Evolutionary conservation across 2,888 invertebrate species (phyloP).

Genomic region (Andrena minutula): DNA sequence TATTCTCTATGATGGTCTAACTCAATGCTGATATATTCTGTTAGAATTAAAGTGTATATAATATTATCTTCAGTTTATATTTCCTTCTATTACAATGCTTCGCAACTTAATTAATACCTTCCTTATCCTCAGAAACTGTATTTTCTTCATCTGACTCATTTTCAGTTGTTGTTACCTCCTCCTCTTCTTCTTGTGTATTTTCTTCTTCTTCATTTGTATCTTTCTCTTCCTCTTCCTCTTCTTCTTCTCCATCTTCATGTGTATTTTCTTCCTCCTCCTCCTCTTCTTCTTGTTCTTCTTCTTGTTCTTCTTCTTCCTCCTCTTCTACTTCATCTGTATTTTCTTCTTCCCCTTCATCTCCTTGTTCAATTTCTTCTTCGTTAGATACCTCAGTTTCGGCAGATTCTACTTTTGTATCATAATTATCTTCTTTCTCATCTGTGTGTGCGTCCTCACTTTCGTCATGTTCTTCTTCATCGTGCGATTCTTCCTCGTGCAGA

Average conservation of each 20-base stretch:
- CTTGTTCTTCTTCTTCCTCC: slow-evolving; percentile 84
- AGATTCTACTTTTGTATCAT: slow-evolving; percentile 75
- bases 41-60: slow-evolving; percentile 26
- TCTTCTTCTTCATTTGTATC: slow-evolving; percentile 79
- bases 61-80: slow-evolving; percentile 63
- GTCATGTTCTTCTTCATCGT: slow-evolving; percentile 79
- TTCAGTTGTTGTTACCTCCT: slow-evolving; percentile 74
- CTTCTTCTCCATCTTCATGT: slow-evolving; percentile 64
- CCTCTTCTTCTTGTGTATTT: slow-evolving; percentile 71
- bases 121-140: slow-evolving; percentile 56
- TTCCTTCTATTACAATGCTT: slow-evolving; percentile 38
- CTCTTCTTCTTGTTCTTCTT: slow-evolving; percentile 84
- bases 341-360: slow-evolving; percentile 75
- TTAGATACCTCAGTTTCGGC: slow-evolving; percentile 65
- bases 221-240: slow-evolving; percentile 80
- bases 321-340: slow-evolving; percentile 74
- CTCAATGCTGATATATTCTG: slow-evolving; percentile 44
- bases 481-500: slow-evolving; percentile 77
- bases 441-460: slow-evolving; percentile 85
- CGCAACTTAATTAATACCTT: slow-evolving; percentile 41
- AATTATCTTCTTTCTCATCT: slow-evolving; percentile 82
- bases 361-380: slow-evolving; percentile 75
- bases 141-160: slow-evolving; percentile 63
- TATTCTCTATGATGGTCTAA: slow-evolving; percentile 51
- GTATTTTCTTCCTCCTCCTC: slow-evolving; percentile 66